Evolutionary conservation across 1,140 invertebrate species (phyloP).

Genomic region (Brachionus asplanchnoidis): DNA sequence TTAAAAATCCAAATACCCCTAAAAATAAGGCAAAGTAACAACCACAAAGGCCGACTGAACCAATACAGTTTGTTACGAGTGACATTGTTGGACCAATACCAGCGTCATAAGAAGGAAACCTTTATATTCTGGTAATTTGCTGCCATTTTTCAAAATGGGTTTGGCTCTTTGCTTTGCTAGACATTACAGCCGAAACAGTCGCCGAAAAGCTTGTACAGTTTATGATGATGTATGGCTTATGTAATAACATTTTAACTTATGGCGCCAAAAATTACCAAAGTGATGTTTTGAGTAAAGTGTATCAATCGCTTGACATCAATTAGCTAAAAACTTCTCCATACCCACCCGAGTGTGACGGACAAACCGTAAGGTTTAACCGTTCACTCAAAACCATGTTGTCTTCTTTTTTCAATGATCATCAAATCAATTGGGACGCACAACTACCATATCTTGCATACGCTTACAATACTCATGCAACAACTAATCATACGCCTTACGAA

Average conservation of each 20-base stretch:
- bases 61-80: conserved; percentile 38
- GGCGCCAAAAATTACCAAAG: conserved; percentile 43
- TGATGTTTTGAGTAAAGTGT: conserved; percentile 41
- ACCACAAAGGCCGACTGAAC: background rate
- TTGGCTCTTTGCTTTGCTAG: conserved; percentile 36
- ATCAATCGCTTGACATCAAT: background rate
- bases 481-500: background rate
- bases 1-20: background rate
- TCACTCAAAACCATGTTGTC: conserved; percentile 43
- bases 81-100: conserved; percentile 44
- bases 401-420: background rate
- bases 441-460: background rate
- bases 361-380: conserved; percentile 45
- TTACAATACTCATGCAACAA: background rate
- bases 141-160: conserved; percentile 47
- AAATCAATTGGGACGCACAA: conserved; percentile 45
- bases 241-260: background rate
- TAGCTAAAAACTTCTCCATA: conserved; percentile 42
- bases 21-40: background rate
- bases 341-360: conserved; percentile 44
- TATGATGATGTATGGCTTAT: background rate
- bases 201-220: conserved; percentile 29
- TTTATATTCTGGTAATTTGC: conserved; percentile 45
- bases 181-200: conserved; percentile 22
- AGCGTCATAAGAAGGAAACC: conserved; percentile 38